A percentile compares a stretch with the other conserved stretches of the same genome.
Conservation (phyloP, 2,113 vertebrate genomes). For the Lanius ludovicianus region DNA sequence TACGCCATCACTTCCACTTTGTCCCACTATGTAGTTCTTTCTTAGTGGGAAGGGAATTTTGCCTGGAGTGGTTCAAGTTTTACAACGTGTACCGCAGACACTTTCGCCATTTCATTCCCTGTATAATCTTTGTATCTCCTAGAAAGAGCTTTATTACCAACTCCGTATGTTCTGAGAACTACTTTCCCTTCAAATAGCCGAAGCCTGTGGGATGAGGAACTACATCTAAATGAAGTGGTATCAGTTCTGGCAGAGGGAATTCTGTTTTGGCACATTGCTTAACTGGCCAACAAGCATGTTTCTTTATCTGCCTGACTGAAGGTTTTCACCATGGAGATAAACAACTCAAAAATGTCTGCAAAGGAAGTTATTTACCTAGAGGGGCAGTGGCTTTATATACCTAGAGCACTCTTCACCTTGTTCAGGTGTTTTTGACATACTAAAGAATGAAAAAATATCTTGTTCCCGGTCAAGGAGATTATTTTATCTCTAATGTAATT, state of each 20-base stretch:
- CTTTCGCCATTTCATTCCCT: slow-evolving; percentile 12
- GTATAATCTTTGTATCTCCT: slow-evolving; percentile 47
- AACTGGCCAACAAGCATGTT: not conserved
- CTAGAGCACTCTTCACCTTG: not conserved
- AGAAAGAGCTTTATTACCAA: slow-evolving; percentile 52
- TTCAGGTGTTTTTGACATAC: not conserved
- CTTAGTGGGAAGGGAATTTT: slow-evolving; percentile 13
- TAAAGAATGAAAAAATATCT: not conserved
- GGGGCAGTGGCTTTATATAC: not conserved
- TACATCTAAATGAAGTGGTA: not conserved
- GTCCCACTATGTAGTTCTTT: not conserved
- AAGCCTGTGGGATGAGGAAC: slow-evolving; percentile 34
- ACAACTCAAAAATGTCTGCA: not conserved
- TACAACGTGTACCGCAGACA: not conserved
- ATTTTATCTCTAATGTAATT: not conserved
- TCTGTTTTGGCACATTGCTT: slow-evolving; percentile 36
- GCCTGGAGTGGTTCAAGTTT: not conserved
- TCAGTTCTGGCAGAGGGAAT: slow-evolving; percentile 39
- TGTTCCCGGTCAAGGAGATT: not conserved
- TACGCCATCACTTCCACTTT: not conserved
- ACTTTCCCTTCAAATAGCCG: slow-evolving; percentile 9
- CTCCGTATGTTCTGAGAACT: slow-evolving; percentile 49
- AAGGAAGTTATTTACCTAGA: not conserved
- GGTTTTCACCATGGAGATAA: not conserved
- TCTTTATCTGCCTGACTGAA: not conserved